A percentile compares a stretch with the other conserved stretches of the same genome.
phyloP scores from a whole-genome alignment of 1,140 invertebrate genomes.

The Panagrolaimus sp. region DNA sequence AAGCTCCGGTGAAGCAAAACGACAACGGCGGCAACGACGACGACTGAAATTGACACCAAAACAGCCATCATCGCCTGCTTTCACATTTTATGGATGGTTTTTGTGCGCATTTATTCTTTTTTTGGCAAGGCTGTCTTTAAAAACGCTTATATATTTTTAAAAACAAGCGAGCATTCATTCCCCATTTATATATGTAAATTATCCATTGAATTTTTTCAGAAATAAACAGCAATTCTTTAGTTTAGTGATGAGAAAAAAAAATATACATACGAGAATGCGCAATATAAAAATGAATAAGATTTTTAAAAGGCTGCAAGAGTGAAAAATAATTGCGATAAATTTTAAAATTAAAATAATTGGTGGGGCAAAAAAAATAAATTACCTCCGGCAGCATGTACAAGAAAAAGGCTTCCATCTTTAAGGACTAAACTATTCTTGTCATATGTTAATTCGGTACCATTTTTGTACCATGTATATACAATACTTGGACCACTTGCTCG shows the following conservation, averaged over 20 bases:
- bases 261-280: too few species aligned
- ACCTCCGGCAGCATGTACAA: conserved; percentile 16
- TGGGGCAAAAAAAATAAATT: background rate
- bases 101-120: background rate
- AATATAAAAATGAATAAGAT: too few species aligned
- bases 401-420: conserved; percentile 15
- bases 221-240: too few species aligned
- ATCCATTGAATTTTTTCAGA: background rate
- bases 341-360: too few species aligned
- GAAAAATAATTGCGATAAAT: too few species aligned
- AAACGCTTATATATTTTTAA: too few species aligned
- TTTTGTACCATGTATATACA: conserved; percentile 16
- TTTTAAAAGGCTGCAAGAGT: too few species aligned
- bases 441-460: conserved; percentile 12
- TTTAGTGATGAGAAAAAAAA: too few species aligned
- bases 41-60: conserved; percentile 14
- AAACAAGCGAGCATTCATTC: too few species aligned
- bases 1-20: too few species aligned
- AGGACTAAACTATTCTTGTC: conserved; percentile 8
- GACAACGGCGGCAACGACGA: too few species aligned
- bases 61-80: background rate
- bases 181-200: conserved; percentile 8
- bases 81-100: conserved; percentile 14
- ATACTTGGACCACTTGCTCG: background rate
- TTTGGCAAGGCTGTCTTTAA: background rate